Evolutionary conservation across 2,797 vertebrate species (phyloP).

Genomic region (Monodelphis domestica): DNA sequence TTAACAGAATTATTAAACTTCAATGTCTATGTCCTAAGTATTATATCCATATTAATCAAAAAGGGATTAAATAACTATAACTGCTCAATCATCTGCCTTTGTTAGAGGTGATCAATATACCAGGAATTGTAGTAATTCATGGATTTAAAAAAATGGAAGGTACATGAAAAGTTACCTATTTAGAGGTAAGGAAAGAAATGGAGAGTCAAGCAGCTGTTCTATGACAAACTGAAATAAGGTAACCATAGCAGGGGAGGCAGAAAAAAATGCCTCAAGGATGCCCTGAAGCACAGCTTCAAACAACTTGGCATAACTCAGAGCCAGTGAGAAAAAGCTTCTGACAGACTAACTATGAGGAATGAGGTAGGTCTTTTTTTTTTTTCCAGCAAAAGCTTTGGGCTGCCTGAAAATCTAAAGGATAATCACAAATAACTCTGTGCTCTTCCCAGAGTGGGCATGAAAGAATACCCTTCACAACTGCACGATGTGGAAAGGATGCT

Average conservation of each 20-base stretch:
- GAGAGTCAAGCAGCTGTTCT: neutral
- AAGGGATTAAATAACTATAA: neutral
- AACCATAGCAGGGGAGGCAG: neutral
- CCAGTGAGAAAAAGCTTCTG: neutral
- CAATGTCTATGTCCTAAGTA: neutral
- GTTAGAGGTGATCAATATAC: neutral
- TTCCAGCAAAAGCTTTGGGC: neutral
- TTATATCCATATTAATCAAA: neutral
- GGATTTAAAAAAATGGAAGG: neutral
- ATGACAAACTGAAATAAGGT: neutral
- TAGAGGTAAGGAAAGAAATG: neutral
- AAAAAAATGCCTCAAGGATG: neutral
- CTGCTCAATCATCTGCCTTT: neutral
- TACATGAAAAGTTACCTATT: neutral
- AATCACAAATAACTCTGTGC: neutral
- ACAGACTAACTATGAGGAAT: neutral
- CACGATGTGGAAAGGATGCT: neutral
- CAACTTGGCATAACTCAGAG: neutral
- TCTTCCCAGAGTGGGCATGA: neutral
- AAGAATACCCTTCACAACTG: neutral
- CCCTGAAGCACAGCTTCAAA: neutral
- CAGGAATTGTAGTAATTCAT: neutral
- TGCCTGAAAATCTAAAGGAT: neutral
- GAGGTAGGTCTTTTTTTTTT: slow-evolving; percentile 1
- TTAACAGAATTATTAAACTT: neutral